Base-by-base conservation (phyloP, 2,888 invertebrate genomes). In the Apotomis turbidana region DNA sequence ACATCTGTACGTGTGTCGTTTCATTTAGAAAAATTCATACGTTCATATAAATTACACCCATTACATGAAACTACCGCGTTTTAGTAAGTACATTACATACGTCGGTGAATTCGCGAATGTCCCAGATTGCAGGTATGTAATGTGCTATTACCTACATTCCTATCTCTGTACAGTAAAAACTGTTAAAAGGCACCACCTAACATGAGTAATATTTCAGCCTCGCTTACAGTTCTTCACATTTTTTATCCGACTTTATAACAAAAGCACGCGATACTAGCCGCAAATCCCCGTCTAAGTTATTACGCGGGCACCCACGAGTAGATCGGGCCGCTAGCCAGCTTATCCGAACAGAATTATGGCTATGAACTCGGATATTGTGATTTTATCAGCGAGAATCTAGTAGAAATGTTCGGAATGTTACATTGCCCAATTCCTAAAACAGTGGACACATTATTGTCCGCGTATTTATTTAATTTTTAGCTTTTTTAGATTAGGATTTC, bases 321-420 rank as follows among this genome's bases (percentile, higher is more conserved):
- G 41, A 3, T 49, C 61, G 27, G 41, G 52, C 54, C 54, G n/a
- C 62, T 12, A 46, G 10, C 49, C 49, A 15, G 41, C 64, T 64
- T 54, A 64, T 54, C 44, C 60, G 10, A 27, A 2, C 51, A 38
- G n/a, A 52, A 52, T 63, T 63, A 63, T 54, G 52, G 41, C 52
- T 63, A 54, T 55, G 38, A 38, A 63, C 62, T 52, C n/a, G 38
- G 4, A 36, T 36, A 5, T 36, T 38, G 10, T 9, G 58, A 46
- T 36, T 44, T 64, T 64, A 64, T 64, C 64, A 27, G 12, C 10
- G 12, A 4, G 12, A 15, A 63, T 64, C 15, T 44, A 55, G 15
- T 13, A 13, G 13, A 38, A 58, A 58, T 3, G 9, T 2, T 27
- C 27, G 27, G 27, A 27, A 27, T 27, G 27, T 27, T 27, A 27